These are phyloP conservation scores for Sicus ferrugineus DNA, from an alignment of 2,888 invertebrate species.

Conservation along the genomic window DNA sequence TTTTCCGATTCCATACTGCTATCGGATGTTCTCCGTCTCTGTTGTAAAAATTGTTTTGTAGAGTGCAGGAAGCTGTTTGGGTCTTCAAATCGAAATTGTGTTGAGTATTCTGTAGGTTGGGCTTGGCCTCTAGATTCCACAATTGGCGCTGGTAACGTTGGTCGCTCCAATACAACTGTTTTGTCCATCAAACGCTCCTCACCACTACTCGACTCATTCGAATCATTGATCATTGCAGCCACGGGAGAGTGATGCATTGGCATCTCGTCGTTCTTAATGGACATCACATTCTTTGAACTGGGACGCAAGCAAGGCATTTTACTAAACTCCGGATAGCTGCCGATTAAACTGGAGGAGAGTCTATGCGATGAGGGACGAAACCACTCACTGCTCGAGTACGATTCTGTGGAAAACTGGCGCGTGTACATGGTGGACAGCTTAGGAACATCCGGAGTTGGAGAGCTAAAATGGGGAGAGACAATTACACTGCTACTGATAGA, in stretches of 20 bases:
- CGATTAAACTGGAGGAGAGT: neutral
- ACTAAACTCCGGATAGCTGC: slow-evolving; percentile 59
- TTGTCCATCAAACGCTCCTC: slow-evolving; percentile 51
- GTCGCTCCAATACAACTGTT: slow-evolving; percentile 38
- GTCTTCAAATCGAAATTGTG: slow-evolving; percentile 40
- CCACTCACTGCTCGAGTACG: slow-evolving; percentile 60
- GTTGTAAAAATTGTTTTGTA: slow-evolving; percentile 51
- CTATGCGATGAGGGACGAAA: slow-evolving; percentile 54
- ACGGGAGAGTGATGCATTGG: slow-evolving; percentile 57
- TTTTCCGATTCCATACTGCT: slow-evolving; percentile 25
- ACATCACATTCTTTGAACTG: slow-evolving; percentile 62
- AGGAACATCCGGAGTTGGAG: slow-evolving; percentile 39
- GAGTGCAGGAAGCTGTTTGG: slow-evolving; percentile 47
- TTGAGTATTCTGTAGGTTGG: slow-evolving; percentile 51
- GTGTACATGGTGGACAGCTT: slow-evolving; percentile 29
- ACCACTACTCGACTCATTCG: slow-evolving; percentile 61
- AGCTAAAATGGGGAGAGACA: slow-evolving; percentile 32
- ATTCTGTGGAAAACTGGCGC: slow-evolving; percentile 52
- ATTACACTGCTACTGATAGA: too few species aligned
- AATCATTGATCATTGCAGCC: slow-evolving; percentile 62
- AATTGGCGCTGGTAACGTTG: slow-evolving; percentile 39
- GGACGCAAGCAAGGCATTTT: slow-evolving; percentile 62
- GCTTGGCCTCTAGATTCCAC: slow-evolving; percentile 36
- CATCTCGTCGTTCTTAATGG: slow-evolving; percentile 60
- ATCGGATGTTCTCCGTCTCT: slow-evolving; percentile 42